These are phyloP conservation scores for Mesocentrotus franciscanus DNA, from an alignment of 53 echinoderm and acorn worm species.

Conservation along the genomic window DNA sequence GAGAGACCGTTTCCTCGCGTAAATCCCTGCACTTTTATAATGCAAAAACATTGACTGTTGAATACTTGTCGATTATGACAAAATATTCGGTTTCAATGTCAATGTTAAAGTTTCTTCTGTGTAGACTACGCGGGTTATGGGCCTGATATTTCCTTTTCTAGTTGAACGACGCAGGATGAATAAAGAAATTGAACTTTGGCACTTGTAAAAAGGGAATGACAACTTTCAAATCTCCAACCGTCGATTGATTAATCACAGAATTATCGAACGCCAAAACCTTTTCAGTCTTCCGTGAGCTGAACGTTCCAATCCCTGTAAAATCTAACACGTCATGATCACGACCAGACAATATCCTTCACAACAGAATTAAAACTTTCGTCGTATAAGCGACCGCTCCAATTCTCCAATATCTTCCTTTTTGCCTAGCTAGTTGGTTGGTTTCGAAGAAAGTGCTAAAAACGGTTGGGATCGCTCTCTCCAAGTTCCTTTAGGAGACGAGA, in stretches of 20 bases:
- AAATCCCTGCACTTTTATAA: not conserved
- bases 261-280: not conserved
- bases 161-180: not conserved
- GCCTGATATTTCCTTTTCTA: not conserved
- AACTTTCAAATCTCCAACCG: too few relatives aligned
- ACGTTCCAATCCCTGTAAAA: not conserved
- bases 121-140: not conserved
- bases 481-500: not conserved
- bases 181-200: too few relatives aligned
- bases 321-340: not conserved
- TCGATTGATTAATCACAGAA: too few relatives aligned
- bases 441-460: not conserved
- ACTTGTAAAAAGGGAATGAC: too few relatives aligned
- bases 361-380: not conserved
- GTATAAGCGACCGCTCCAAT: not conserved
- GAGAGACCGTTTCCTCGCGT: not conserved
- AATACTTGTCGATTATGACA: not conserved
- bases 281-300: not conserved
- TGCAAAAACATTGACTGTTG: not conserved
- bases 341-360: not conserved
- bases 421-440: not conserved
- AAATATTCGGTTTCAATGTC: not conserved
- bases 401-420: not conserved
- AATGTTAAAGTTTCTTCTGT: not conserved
- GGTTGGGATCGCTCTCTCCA: not conserved